Percentiles rank a stretch among this genome's conserved stretches.
Evolutionary conservation across 2,113 vertebrate species (phyloP).

Genomic region (Tachuris rubrigastra): DNA sequence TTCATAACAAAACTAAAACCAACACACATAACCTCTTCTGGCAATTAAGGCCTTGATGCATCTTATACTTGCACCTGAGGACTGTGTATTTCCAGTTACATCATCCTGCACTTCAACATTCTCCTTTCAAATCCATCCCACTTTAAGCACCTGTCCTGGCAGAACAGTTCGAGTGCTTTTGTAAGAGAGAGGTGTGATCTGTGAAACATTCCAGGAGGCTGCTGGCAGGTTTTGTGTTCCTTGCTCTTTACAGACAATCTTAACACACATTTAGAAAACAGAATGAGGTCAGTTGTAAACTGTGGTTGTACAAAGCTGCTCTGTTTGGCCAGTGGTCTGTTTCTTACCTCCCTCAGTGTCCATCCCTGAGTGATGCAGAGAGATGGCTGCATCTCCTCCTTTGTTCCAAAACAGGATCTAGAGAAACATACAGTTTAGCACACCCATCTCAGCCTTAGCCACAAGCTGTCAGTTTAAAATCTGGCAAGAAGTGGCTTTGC

Average conservation of each 20-base stretch:
- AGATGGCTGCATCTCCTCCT: neutral
- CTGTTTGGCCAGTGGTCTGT: rapidly evolving
- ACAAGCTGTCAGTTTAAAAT: neutral
- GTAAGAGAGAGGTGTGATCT: neutral
- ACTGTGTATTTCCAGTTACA: neutral
- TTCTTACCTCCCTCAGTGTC: neutral
- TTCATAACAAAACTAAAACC: neutral
- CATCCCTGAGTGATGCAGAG: neutral
- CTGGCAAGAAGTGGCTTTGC: neutral
- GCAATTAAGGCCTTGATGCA: neutral
- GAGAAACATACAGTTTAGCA: neutral
- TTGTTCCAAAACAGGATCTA: neutral
- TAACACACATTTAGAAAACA: neutral
- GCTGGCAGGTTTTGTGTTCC: neutral
- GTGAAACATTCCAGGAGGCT: neutral
- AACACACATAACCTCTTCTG: neutral
- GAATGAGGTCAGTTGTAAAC: neutral
- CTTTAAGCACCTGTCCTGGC: neutral
- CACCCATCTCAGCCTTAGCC: neutral
- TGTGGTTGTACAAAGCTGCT: neutral
- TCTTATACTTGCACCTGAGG: neutral
- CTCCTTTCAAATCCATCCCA: neutral
- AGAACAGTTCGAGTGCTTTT: neutral
- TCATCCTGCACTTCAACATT: neutral
- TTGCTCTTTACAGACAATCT: neutral